Percentiles rank a stretch among this genome's conserved stretches.
phyloP scores from a whole-genome alignment of 2,888 invertebrate species.

The Lepidonotus clava region DNA sequence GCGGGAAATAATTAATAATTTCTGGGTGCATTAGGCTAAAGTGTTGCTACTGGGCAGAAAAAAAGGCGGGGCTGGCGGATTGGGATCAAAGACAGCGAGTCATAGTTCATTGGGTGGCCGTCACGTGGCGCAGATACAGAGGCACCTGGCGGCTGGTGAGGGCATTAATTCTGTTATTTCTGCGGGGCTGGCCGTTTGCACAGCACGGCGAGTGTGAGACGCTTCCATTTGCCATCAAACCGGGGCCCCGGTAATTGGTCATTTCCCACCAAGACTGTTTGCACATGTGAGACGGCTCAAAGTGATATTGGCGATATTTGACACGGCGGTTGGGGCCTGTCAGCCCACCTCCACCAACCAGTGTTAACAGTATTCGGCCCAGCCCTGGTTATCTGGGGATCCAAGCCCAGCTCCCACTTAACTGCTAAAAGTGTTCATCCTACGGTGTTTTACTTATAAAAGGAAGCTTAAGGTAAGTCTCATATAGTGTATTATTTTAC shows the following conservation, averaged over 20 bases:
- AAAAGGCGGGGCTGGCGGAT: neutral
- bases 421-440: too few species aligned
- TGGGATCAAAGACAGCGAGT: conserved; percentile 19
- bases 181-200: neutral
- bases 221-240: conserved; percentile 9
- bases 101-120: neutral
- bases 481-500: too few species aligned
- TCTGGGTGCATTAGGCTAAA: conserved; percentile 23
- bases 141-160: neutral
- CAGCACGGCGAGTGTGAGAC: neutral
- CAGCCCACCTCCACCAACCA: too few species aligned
- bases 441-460: too few species aligned
- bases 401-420: too few species aligned
- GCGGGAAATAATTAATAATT: conserved; percentile 16
- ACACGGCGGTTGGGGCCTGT: too few species aligned
- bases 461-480: too few species aligned
- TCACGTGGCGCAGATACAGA: neutral
- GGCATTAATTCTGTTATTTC: conserved; percentile 32
- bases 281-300: conserved; percentile 18
- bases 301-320: conserved; percentile 34
- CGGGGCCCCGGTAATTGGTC: conserved; percentile 23
- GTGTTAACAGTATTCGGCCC: neutral
- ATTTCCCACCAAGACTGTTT: conserved; percentile 27
- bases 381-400: too few species aligned
- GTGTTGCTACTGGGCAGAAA: neutral